Evolutionary conservation across 2,113 vertebrate genomes (phyloP).

Genomic region (Gallinago undulata): DNA sequence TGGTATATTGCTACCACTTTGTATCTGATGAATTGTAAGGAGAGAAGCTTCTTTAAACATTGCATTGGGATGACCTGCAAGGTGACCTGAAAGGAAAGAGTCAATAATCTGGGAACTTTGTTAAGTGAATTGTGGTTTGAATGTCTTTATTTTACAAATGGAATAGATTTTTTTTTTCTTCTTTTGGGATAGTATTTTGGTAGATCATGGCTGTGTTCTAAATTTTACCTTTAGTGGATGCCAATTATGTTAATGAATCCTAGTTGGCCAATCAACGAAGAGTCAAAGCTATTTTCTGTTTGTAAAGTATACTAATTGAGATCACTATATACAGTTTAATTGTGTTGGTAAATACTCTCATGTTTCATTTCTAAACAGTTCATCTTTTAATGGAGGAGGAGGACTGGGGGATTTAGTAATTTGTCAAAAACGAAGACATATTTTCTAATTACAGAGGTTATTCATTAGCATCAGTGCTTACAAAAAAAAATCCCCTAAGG

Average conservation of each 20-base stretch:
- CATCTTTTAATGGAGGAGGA: not conserved
- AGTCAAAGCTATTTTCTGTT: not conserved
- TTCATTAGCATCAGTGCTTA: not conserved
- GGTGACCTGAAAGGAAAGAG: not conserved
- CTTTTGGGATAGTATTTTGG: not conserved
- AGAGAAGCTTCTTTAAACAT: not conserved
- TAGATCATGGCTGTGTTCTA: not conserved
- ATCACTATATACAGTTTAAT: not conserved
- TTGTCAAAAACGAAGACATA: conserved; percentile 21
- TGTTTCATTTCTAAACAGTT: conserved; percentile 7
- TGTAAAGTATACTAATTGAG: not conserved
- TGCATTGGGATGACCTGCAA: not conserved
- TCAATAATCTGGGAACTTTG: not conserved
- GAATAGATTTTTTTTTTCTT: not conserved
- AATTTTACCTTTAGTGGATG: not conserved
- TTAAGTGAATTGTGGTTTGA: not conserved
- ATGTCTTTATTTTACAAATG: not conserved
- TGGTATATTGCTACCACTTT: not conserved
- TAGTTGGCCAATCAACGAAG: not conserved
- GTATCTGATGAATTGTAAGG: not conserved
- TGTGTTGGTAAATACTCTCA: conserved; percentile 17
- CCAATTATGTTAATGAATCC: not conserved
- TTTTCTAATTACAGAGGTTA: conserved; percentile 33
- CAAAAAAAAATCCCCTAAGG: not conserved
- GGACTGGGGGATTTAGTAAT: conserved; percentile 11